A percentile compares a stretch with the other conserved stretches of the same genome.
These are phyloP conservation scores for Cygnus atratus DNA, from an alignment of 2,113 vertebrate genomes.

Conservation along the genomic window DNA sequence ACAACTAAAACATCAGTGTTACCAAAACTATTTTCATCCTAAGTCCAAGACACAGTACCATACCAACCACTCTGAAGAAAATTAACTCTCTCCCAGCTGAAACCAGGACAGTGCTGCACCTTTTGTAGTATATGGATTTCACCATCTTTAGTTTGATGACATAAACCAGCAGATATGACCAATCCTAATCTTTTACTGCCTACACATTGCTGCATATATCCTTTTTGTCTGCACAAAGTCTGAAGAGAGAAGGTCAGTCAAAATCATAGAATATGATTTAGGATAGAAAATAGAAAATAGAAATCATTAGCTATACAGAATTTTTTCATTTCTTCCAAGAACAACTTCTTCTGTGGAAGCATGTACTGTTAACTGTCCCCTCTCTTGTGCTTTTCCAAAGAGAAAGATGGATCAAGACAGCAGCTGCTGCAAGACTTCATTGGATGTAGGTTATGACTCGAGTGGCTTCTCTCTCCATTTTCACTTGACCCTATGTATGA, in stretches of 20 bases:
- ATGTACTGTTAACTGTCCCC: not conserved
- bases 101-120: not conserved
- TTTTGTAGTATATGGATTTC: not conserved
- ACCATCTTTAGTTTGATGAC: not conserved
- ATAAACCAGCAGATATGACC: not conserved
- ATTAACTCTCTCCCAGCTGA: too few relatives aligned
- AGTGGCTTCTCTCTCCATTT: not conserved
- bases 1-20: too few relatives aligned
- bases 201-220: not conserved
- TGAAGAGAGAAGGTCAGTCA: not conserved
- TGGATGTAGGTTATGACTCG: not conserved
- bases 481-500: not conserved
- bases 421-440: not conserved
- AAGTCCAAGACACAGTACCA: too few relatives aligned
- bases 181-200: not conserved
- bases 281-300: too few relatives aligned
- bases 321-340: not conserved
- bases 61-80: too few relatives aligned
- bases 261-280: too few relatives aligned
- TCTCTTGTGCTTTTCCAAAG: not conserved
- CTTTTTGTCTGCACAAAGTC: not conserved
- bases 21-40: too few relatives aligned
- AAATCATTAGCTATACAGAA: not conserved
- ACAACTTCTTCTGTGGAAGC: not conserved
- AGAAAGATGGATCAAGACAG: not conserved